These are phyloP conservation scores for Smittia aterrima DNA, from an alignment of 2,888 invertebrate genomes.

Conservation along the genomic window DNA sequence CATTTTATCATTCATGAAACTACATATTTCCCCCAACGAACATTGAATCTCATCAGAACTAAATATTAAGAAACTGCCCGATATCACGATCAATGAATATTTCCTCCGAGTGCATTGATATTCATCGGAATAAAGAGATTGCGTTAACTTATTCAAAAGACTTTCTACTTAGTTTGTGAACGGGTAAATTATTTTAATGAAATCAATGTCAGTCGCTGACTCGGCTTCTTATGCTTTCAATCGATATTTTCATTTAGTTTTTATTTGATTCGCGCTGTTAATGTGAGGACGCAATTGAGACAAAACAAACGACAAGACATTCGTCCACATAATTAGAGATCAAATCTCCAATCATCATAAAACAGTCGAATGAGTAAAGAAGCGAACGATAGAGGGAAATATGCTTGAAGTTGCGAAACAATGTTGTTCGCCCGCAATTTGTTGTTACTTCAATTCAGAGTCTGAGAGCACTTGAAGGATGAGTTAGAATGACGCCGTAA, in stretches of 20 bases:
- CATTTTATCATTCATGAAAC: background rate
- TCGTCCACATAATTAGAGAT: background rate
- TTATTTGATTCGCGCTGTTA: too few species aligned
- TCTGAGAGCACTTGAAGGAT: background rate
- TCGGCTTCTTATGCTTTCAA: background rate
- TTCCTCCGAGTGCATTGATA: background rate
- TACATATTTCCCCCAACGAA: background rate
- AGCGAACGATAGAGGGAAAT: background rate
- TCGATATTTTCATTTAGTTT: conserved; percentile 19
- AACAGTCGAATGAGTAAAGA: background rate
- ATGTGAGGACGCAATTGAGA: too few species aligned
- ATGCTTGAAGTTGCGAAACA: background rate
- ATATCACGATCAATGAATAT: background rate
- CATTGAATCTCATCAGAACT: background rate
- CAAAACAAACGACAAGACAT: too few species aligned
- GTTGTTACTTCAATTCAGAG: background rate
- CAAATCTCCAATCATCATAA: conserved; percentile 2
- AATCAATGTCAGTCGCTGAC: background rate
- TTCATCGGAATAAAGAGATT: background rate
- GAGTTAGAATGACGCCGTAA: conserved; percentile 1
- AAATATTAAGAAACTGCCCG: too few species aligned
- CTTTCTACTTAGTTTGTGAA: conserved; percentile 27
- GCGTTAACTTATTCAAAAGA: conserved; percentile 38
- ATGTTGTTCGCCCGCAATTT: background rate
- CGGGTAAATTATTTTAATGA: conserved; percentile 24